Evolutionary conservation across 2,113 vertebrate species (phyloP).

Genomic region (Amia ocellicauda): DNA sequence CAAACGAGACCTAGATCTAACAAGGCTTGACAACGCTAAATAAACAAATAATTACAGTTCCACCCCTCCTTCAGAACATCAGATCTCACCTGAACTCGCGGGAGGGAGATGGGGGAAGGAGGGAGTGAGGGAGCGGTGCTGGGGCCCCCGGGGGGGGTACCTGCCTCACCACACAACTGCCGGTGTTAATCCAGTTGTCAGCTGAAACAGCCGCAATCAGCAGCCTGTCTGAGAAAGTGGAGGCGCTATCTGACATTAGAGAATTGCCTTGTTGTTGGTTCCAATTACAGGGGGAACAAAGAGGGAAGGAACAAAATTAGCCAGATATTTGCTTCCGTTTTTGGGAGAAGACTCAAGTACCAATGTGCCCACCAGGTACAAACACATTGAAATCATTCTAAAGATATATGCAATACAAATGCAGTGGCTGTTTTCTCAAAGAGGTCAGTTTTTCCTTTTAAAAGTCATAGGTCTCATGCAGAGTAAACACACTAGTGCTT

Average conservation of each 20-base stretch:
- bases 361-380: too few species aligned
- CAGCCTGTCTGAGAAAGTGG: neutral
- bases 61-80: constrained; percentile 29
- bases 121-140: neutral
- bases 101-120: neutral
- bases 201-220: neutral
- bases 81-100: constrained; percentile 1
- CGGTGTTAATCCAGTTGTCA: constrained; percentile 8
- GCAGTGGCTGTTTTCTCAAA: too few species aligned
- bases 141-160: neutral
- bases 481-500: too few species aligned
- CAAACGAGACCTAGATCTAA: constrained; percentile 35
- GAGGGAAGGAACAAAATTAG: neutral
- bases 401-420: too few species aligned
- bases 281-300: neutral
- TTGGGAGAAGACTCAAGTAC: too few species aligned
- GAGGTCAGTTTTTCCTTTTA: too few species aligned
- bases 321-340: too few species aligned
- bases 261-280: neutral
- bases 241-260: constrained; percentile 5
- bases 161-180: neutral
- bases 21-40: constrained; percentile 22
- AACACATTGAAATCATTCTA: too few species aligned
- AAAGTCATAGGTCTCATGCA: too few species aligned
- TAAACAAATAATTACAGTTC: constrained; percentile 54